Evolutionary conservation across 2,888 invertebrate species (phyloP), one percentile per base, ranked within the genome.

Genomic region (Drosophila buzzatii): DNA sequence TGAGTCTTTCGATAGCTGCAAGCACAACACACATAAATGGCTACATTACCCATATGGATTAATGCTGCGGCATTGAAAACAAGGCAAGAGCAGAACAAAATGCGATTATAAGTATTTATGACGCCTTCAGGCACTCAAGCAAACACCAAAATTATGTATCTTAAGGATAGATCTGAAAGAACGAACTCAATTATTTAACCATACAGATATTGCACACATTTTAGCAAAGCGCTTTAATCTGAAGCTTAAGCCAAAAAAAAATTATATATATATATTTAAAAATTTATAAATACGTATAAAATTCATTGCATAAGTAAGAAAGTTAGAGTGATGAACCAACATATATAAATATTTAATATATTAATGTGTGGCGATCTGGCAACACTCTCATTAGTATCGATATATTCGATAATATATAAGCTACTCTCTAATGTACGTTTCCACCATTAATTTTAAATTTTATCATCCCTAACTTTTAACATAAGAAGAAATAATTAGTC

Each of bases 21-120:
- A 68, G 68, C 51, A 56, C 42, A 67, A 52, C 18, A 51, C 51
- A 44, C 61, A 73, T 59, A 79, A 66, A 78, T 75, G 73, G 42
- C 39, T 35, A 44, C 55, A 45, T 67, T 79, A 51, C 41, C 74
- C 69, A 73, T 47, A 52, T 44, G 67, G 37, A 75, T 67, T 67
- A 62, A 78, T 55, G 41, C 12, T 23, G 57, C 37, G 58, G 35
- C 51, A 37, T 41, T 45, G 16, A 55, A 62, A 39, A 12, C 16
- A 14, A 18, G 47, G 20, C 9, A 35, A 53, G 18, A 53, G 49
- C 35, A 41, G 16, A 20, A 14, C 35, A 16, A 31, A 42, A 53
- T 73, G 37, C 47, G 61, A 20, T 70, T 37, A 20, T 5, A 59
- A 60, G 44, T 60, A 44, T 72, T 60, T 67, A 56, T 56, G 49